Base-by-base conservation (phyloP, 2,113 vertebrate genomes). In the Leptosomus discolor region DNA sequence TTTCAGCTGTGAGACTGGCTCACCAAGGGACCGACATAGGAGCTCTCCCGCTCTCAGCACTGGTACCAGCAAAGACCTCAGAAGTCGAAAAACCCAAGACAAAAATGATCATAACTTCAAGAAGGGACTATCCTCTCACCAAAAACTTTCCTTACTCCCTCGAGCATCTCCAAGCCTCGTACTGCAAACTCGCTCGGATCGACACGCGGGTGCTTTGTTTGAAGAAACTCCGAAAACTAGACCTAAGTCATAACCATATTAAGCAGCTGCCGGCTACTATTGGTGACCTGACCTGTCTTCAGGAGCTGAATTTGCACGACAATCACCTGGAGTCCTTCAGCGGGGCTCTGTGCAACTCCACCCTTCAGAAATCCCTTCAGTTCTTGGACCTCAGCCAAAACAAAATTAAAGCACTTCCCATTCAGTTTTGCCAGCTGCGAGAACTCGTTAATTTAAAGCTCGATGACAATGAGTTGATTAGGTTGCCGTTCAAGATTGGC, bases 71-170 rank as follows among this genome's bases (percentile, higher is more conserved):
- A 2, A 99, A 99, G 23, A 98, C 98, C 85, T 98, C 98, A 2
- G 99, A 99, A 15, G 99, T 99, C 50, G 99, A 99, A 93, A 99
- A 99, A 36, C 99, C 99, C 45, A 99, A 99, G 98, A 98, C 99
- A 74, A 99, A 99, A 94, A 98, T 99, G 97, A 96, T 98, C 64
- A 99, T 99, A 41, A 97, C 98, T 19, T 99, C 99, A 36, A 99
- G 98, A 97, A 99, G 98, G 94, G 99, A 99, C 87, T 99, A 99
- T 70, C 99, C 99, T 8, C 97, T 99, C 83, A 99, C 98, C 61
- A 99, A 98, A 81, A 99, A 88, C 97, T 99, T 99, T 80, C 99
- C 99, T 1, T 98, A 98, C 92, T 99, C 99, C 43, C 97, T 99
- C 82, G 99, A 99, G 90, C 99, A 99, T 64, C 99, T 99, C 92